A percentile compares a stretch with the other conserved stretches of the same genome.
Conservation (phyloP, 2,113 vertebrate genomes). For the Dicerorhinus sumatrensis region DNA sequence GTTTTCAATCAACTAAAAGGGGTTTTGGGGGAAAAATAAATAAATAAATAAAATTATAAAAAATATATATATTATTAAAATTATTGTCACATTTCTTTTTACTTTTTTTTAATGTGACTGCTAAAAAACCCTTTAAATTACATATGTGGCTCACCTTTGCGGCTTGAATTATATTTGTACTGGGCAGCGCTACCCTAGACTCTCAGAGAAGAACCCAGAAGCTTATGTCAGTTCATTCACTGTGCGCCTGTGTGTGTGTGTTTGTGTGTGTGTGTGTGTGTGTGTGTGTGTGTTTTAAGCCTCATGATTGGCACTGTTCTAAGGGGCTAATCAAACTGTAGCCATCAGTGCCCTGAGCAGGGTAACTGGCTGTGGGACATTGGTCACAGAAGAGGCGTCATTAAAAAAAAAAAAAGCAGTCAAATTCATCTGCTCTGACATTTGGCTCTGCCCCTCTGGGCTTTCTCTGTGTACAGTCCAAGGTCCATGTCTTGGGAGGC, state of each 20-base stretch:
- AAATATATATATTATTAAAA: neutral
- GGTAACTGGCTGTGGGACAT: neutral
- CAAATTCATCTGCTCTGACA: neutral
- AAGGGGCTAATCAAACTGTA: neutral
- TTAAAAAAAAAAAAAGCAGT: neutral
- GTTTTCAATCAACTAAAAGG: too few relatives aligned
- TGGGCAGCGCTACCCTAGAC: neutral
- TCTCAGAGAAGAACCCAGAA: neutral
- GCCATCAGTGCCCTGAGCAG: neutral
- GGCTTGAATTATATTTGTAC: neutral
- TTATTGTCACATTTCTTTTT: neutral
- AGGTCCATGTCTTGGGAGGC: rapidly evolving
- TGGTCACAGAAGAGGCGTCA: neutral
- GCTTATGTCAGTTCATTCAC: neutral
- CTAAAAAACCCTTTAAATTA: neutral
- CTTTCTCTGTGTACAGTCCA: neutral
- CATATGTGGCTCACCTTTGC: neutral
- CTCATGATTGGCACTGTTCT: neutral
- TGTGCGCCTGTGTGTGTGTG: neutral
- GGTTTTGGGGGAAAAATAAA: too few relatives aligned
- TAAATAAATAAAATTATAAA: neutral
- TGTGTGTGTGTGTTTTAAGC: neutral
- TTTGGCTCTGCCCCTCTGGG: neutral
- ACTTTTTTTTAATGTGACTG: neutral
- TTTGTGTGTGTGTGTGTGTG: neutral